Conservation (phyloP, 2,113 vertebrate genomes). For the Nycticorax nycticorax region DNA sequence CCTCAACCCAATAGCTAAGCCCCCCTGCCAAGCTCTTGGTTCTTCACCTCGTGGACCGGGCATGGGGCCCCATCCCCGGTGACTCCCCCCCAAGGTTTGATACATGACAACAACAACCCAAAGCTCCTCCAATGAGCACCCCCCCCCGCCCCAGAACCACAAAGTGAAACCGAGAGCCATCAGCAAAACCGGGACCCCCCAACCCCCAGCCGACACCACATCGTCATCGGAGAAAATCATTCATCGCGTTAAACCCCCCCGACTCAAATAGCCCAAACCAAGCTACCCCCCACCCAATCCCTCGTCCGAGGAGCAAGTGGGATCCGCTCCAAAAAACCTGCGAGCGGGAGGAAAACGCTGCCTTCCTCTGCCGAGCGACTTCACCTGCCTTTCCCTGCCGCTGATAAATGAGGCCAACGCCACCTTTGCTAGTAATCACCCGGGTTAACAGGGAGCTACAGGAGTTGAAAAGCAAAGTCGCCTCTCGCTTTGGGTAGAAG, state of each 20-base stretch:
- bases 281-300: not conserved
- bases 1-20: not conserved
- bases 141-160: accelerated
- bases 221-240: accelerated
- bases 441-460: slow-evolving; percentile 2
- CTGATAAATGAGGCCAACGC: slow-evolving; percentile 47
- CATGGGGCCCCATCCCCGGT: accelerated
- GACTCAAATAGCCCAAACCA: not conserved
- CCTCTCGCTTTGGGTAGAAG: not conserved
- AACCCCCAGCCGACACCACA: accelerated
- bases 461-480: not conserved
- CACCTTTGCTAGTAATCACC: slow-evolving; percentile 31
- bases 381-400: not conserved
- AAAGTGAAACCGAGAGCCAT: not conserved
- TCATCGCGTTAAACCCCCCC: accelerated
- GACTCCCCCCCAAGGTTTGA: accelerated
- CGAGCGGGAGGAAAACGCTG: accelerated
- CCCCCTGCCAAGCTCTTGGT: not conserved
- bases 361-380: not conserved
- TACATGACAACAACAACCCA: not conserved
- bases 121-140: not conserved
- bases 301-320: not conserved
- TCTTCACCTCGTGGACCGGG: not conserved
- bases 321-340: not conserved
- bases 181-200: not conserved